phyloP scores from a whole-genome alignment of 2,113 vertebrate genomes.

The Pseudorectes ferrugineus region DNA sequence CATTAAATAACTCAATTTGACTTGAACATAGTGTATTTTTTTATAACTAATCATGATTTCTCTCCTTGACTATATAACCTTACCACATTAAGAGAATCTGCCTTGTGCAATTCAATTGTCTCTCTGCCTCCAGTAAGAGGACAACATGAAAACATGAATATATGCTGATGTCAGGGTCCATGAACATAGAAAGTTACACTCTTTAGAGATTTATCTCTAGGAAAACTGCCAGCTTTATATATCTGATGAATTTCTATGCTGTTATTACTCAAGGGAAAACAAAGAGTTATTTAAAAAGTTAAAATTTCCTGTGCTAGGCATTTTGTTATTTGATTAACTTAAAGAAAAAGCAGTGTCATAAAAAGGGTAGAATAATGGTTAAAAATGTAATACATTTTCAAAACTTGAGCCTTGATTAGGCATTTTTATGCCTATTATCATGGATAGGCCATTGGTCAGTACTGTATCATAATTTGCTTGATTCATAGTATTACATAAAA shows the following conservation, averaged over 20 bases:
- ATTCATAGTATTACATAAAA: neutral
- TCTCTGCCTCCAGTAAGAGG: neutral
- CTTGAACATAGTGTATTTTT: slow-evolving; percentile 39
- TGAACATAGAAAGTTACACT: neutral
- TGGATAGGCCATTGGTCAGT: neutral
- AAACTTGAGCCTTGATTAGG: neutral
- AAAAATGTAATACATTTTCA: neutral
- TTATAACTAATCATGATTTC: slow-evolving; percentile 13
- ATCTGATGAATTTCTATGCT: neutral
- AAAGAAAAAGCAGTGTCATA: neutral
- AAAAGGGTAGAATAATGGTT: neutral
- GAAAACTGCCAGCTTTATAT: neutral
- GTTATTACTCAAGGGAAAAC: neutral
- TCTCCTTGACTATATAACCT: slow-evolving; percentile 46
- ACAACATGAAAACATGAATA: neutral
- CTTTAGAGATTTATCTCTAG: neutral
- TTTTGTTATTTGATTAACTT: neutral
- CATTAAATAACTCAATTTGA: slow-evolving; percentile 63
- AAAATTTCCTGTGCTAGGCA: rapidly evolving
- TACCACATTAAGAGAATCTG: neutral
- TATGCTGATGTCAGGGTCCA: neutral
- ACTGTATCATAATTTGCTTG: neutral
- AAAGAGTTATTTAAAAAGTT: neutral
- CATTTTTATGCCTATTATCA: neutral
- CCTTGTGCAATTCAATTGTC: slow-evolving; percentile 35